Percentiles rank a stretch among this genome's conserved stretches.
These are phyloP conservation scores for Epinephelus fuscoguttatus DNA, from an alignment of 2,113 vertebrate species.

Conservation along the genomic window DNA sequence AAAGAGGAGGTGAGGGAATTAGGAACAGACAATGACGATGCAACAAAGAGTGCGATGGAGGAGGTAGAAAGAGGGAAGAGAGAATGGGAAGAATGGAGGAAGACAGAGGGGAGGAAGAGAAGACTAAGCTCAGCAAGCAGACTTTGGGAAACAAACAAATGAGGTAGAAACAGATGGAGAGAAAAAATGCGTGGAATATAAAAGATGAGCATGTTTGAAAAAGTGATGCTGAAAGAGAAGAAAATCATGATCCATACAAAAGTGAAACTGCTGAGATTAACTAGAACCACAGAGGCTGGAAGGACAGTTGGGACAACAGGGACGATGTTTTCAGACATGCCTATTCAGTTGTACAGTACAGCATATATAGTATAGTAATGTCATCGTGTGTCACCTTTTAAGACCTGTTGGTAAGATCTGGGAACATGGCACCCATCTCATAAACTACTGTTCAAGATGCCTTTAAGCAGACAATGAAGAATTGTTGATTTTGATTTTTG, in stretches of 20 bases:
- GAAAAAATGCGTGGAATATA: conserved; percentile 38
- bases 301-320: conserved; percentile 21
- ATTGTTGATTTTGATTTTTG: no score
- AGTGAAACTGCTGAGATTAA: conserved; percentile 49
- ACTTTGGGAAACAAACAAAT: conserved; percentile 52
- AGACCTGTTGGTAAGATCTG: neutral
- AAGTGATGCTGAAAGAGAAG: conserved; percentile 42
- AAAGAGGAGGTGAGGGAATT: conserved; percentile 56
- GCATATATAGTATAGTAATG: neutral
- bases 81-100: conserved; percentile 37
- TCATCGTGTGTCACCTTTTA: neutral
- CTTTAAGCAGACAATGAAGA: no score
- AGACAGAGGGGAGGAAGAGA: conserved; percentile 2
- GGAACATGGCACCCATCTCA: neutral
- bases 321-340: conserved; percentile 6
- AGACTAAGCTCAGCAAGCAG: conserved; percentile 26
- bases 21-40: conserved; percentile 51
- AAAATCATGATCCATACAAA: conserved; percentile 47
- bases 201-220: conserved; percentile 52
- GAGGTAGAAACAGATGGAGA: conserved; percentile 54
- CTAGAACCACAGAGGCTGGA: conserved; percentile 32
- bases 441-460: no score
- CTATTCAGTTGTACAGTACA: neutral
- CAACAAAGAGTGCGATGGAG: conserved; percentile 41
- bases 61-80: conserved; percentile 13